Evolutionary conservation across 2,797 vertebrate genomes (phyloP), one percentile per base, ranked within the genome.

Genomic region (Tachyglossus aculeatus): DNA sequence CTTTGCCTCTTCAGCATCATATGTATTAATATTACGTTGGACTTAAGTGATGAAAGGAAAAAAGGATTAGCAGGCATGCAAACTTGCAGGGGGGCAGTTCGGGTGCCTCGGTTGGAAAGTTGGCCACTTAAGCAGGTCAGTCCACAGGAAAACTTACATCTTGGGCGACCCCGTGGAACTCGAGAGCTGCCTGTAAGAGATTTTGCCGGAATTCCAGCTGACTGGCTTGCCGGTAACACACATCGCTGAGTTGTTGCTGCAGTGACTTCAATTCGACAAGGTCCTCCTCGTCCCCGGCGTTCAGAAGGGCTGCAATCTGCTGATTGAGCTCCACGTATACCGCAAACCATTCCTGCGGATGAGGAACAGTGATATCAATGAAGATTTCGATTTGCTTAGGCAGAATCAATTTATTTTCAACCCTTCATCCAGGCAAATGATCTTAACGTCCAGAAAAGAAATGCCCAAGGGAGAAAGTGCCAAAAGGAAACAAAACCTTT

Each of bases 301-400:
- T 96, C 82, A 99, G 91, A 83, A 99, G 92, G 6, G 96, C 95
- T 58, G 95, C 96, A 43, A 99, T 99, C 88, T 99, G 98, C 90
- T 99, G 98, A 91, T 99, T 99, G 89, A 99, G 91, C 84, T 99
- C 98, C 87, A 99, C 97, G n/a, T 99, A 99, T 13, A 98, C 97
- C 0, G 97, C 98, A 89, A 99, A 99, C 98, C 98, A 99, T 83
- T 99, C 98, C 98, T 99, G 81, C 22, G 81, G 77, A 51, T 34
- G 13, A 67, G 9, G 50, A 1, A 9, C 45, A 4, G 5, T 9
- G 41, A 56, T 62, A 40, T 64, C 52, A 62, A 40, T 44, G 29
- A 56, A 81, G 33, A 31, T 47, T 62, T 40, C 67, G 45, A 64
- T 40, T n/a, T 32, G 33, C 13, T 71, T 2, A 52, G 16, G 6